A percentile compares a stretch with the other conserved stretches of the same genome.
These are phyloP conservation scores for Notothenia coriiceps DNA, from an alignment of 2,113 vertebrate species.

Conservation along the genomic window DNA sequence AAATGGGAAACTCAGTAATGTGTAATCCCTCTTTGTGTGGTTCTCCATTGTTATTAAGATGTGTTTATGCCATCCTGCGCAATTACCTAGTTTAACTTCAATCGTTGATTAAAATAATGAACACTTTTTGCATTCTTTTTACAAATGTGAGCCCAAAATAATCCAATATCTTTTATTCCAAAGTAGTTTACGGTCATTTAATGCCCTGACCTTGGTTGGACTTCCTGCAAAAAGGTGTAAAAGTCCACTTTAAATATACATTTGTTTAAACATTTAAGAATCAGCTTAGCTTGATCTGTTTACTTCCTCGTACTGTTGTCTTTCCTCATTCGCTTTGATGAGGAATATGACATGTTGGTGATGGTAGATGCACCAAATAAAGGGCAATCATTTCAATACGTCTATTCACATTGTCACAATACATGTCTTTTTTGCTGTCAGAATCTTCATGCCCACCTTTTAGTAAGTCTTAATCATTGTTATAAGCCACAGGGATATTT, in stretches of 20 bases:
- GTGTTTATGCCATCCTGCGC: background rate
- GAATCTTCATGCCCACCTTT: constrained; percentile 21
- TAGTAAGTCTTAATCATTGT: constrained; percentile 7
- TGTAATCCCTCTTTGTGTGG: constrained; percentile 4
- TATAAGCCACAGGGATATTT: constrained; percentile 52
- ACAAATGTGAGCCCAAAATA: background rate
- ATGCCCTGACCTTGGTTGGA: background rate
- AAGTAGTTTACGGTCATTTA: background rate
- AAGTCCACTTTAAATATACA: background rate
- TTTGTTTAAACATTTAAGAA: background rate
- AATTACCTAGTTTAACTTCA: background rate
- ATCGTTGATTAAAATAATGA: background rate
- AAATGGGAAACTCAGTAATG: constrained; percentile 10
- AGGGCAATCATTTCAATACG: constrained; percentile 22
- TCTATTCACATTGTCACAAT: constrained; percentile 14
- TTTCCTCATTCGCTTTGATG: too few relatives aligned
- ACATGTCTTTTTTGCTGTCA: constrained; percentile 23
- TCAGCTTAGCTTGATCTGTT: background rate
- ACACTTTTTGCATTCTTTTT: background rate
- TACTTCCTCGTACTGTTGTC: background rate
- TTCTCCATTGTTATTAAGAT: constrained; percentile 6
- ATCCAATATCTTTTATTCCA: background rate
- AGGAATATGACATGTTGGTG: constrained; percentile 1
- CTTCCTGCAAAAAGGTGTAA: background rate
- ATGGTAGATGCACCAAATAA: constrained; percentile 6